phyloP scores from a whole-genome alignment of 1,140 invertebrate species.

The Apis cerana region DNA sequence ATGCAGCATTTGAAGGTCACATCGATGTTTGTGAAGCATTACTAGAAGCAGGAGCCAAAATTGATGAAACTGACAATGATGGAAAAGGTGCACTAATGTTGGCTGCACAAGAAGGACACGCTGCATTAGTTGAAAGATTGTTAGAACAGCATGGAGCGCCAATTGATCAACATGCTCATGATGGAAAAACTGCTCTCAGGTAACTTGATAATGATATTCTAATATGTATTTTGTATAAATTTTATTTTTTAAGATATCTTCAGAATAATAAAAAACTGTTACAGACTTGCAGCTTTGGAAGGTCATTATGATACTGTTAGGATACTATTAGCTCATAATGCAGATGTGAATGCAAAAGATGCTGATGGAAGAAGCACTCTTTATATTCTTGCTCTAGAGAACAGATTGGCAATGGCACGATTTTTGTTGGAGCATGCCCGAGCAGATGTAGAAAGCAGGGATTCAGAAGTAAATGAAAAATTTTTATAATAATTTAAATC shows the following conservation, averaged over 20 bases:
- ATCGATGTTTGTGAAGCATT: slow-evolving; percentile 92
- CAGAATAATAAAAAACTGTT: slow-evolving; percentile 48
- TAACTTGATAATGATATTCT: slow-evolving; percentile 61
- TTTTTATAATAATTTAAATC: background rate
- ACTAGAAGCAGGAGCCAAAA: slow-evolving; percentile 94
- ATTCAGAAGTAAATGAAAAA: slow-evolving; percentile 89
- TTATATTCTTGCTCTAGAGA: slow-evolving; percentile 95
- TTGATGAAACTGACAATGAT: slow-evolving; percentile 96
- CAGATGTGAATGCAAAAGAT: slow-evolving; percentile 95
- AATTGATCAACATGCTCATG: slow-evolving; percentile 94
- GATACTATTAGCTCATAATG: slow-evolving; percentile 87
- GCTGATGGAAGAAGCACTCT: slow-evolving; percentile 95
- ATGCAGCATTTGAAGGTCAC: slow-evolving; percentile 96
- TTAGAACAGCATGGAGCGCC: slow-evolving; percentile 89
- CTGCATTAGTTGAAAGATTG: slow-evolving; percentile 86
- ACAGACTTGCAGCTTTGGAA: slow-evolving; percentile 90
- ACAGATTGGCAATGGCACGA: slow-evolving; percentile 91
- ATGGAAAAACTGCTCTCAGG: slow-evolving; percentile 96
- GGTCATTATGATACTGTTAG: slow-evolving; percentile 92
- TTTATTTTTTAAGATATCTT: background rate
- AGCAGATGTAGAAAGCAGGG: slow-evolving; percentile 92
- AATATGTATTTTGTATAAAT: background rate
- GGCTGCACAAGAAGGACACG: slow-evolving; percentile 94
- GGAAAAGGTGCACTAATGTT: slow-evolving; percentile 95
- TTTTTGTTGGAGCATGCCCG: slow-evolving; percentile 90